Base-by-base conservation (phyloP, 2,888 invertebrate species). In the Dolomedes plantarius region DNA sequence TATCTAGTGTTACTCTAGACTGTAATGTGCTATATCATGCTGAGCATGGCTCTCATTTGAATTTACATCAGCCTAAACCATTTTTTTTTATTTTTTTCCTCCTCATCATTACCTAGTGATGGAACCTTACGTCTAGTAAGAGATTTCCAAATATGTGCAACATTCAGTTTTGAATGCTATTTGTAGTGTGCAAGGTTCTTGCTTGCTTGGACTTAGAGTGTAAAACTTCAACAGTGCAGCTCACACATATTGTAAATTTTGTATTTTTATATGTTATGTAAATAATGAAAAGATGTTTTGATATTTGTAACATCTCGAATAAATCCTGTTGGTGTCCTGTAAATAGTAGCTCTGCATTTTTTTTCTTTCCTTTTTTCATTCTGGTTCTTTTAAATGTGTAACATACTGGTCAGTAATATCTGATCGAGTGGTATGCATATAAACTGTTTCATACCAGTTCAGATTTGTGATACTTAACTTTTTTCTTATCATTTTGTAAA, bases 191-290 rank as follows among this genome's bases (percentile, higher is more conserved):
- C 50, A 50, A 72, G 72, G 56, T 72, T 64, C 19, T 50, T 13
- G 29, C 31, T 76, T 77, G 77, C 76, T 76, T 77, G 83, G 56
- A 39, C 71, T 67, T 77, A 77, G 83, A 77, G 77, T 85, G 83
- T 85, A 29, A n/a, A 80, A 76, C 83, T 85, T 85, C 83, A 73
- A 77, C 77, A 85, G 83, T 77, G 83, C 83, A 85, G 83, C 83
- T 85, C 77, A 85, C 64, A 82, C 82, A 83, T 77, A 76, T 76
- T 83, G 75, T 76, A 82, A 62, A 85, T 85, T 85, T 85, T 85
- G 83, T 85, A 85, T 85, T 85, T 85, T 85, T 85, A 71, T 85
- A 85, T 77, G 83, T 85, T 77, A 73, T 85, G 83, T 85, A 85
- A 46, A 85, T 85, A 85, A 28, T 31, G 67, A 11, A 67, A n/a